Percentiles rank a stretch among this genome's conserved stretches.
Evolutionary conservation across 2,113 vertebrate genomes (phyloP).

Genomic region (Burhinus bistriatus): DNA sequence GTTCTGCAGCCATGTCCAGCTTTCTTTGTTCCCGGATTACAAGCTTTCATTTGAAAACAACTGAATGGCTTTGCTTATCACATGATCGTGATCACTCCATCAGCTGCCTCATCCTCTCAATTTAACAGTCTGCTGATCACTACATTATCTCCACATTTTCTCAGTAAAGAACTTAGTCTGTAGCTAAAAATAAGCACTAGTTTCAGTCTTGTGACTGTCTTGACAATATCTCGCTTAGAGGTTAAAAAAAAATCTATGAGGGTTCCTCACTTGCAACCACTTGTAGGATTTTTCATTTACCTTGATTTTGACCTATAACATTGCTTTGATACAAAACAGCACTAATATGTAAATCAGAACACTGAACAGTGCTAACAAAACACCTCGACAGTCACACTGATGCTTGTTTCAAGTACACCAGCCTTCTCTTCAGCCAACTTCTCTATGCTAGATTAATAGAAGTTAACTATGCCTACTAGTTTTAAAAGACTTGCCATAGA

Average conservation of each 20-base stretch:
- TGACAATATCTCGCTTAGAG: neutral
- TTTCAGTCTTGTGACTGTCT: neutral
- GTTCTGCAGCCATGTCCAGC: rapidly evolving
- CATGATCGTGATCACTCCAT: neutral
- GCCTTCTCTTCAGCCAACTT: neutral
- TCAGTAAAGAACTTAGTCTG: neutral
- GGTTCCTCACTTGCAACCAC: neutral
- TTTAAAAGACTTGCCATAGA: neutral
- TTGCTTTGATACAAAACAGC: neutral
- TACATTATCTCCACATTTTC: neutral
- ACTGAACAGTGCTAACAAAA: neutral
- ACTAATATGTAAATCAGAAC: neutral
- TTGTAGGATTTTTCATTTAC: neutral
- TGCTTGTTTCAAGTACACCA: neutral
- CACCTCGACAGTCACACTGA: rapidly evolving
- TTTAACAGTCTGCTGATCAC: neutral
- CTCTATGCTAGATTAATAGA: neutral
- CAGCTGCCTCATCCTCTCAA: neutral
- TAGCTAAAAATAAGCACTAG: neutral
- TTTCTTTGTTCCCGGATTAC: neutral
- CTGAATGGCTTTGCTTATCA: neutral
- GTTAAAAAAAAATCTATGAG: neutral
- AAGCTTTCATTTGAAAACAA: neutral
- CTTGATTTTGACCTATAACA: neutral
- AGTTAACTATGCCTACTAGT: neutral